A percentile compares a stretch with the other conserved stretches of the same genome.
Evolutionary conservation across 2,888 invertebrate genomes (phyloP).

Genomic region (Leptogaster cylindrica): DNA sequence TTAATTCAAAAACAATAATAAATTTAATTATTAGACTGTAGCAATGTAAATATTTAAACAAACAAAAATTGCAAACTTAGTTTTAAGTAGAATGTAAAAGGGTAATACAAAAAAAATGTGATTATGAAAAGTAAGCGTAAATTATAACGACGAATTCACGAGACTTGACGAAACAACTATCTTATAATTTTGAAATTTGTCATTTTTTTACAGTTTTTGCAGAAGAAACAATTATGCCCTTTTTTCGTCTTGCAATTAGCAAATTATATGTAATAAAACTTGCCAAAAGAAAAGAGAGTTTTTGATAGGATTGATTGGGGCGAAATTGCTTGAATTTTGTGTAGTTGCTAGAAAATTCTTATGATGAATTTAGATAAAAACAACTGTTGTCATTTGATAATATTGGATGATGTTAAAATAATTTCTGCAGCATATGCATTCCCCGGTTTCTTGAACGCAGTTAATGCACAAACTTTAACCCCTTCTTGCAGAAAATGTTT

Average conservation of each 20-base stretch:
- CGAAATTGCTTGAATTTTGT: not conserved
- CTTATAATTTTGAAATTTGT: not conserved
- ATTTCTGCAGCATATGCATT: not conserved
- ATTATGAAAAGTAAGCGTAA: not conserved
- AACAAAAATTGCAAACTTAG: not conserved
- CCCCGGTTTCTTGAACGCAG: not conserved
- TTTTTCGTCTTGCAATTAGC: not conserved
- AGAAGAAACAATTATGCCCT: not conserved
- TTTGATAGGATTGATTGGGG: not conserved
- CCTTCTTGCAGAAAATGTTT: not conserved
- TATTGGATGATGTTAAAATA: not conserved
- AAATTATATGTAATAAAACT: not conserved
- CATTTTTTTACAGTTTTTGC: not conserved
- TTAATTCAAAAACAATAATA: too few species aligned
- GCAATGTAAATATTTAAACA: not conserved
- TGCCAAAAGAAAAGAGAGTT: not conserved
- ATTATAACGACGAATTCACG: not conserved
- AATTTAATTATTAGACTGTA: not conserved
- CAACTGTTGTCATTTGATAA: not conserved
- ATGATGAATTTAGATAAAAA: constrained; percentile 2
- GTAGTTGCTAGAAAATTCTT: not conserved
- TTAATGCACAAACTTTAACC: not conserved
- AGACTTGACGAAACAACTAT: not conserved
- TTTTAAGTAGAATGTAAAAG: not conserved
- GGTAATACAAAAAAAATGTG: not conserved